Conservation (phyloP, 2,888 invertebrate genomes). For the Catonia carolina region DNA sequence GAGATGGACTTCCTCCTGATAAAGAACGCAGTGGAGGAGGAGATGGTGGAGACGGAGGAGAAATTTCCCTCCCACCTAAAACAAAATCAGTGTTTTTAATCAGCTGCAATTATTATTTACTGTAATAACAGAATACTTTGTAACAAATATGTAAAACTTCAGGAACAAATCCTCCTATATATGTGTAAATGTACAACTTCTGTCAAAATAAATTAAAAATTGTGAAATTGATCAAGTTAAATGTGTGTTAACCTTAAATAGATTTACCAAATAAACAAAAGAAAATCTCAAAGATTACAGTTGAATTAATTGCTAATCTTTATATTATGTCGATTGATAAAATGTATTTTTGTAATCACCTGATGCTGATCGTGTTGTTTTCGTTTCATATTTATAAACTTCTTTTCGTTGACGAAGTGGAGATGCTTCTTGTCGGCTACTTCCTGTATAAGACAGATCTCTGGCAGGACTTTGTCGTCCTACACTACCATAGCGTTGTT, state of each 20-base stretch:
- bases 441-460: slow-evolving; percentile 32
- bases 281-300: too few species aligned
- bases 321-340: too few species aligned
- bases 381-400: slow-evolving; percentile 32
- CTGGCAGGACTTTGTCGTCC: slow-evolving; percentile 24
- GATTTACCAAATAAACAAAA: too few species aligned
- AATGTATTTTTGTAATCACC: too few species aligned
- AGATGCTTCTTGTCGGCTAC: slow-evolving; percentile 21
- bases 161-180: too few species aligned
- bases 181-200: too few species aligned
- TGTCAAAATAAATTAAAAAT: too few species aligned
- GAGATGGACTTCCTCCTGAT: neutral
- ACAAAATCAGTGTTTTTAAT: neutral
- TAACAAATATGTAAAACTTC: too few species aligned
- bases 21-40: slow-evolving; percentile 12
- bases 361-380: slow-evolving; percentile 34
- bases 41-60: slow-evolving; percentile 22
- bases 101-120: neutral
- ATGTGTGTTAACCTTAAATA: neutral
- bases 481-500: slow-evolving; percentile 32
- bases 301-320: too few species aligned
- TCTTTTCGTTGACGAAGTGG: slow-evolving; percentile 29
- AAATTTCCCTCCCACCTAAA: slow-evolving; percentile 17
- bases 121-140: neutral
- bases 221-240: too few species aligned